Evolutionary conservation across 1,140 invertebrate species (phyloP).

Genomic region (Coelopa frigida): DNA sequence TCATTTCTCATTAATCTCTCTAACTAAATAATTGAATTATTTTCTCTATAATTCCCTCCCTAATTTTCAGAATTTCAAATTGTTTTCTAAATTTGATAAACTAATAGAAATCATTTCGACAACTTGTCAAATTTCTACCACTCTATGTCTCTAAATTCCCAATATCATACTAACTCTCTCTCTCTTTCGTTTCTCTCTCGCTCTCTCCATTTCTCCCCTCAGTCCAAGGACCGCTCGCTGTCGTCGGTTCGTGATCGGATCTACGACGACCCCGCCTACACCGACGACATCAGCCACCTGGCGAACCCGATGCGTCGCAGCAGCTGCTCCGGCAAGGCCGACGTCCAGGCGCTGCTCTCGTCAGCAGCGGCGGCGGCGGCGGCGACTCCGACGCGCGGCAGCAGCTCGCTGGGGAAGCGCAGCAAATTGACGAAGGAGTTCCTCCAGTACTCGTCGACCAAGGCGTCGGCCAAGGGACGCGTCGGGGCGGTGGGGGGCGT

Average conservation of each 20-base stretch:
- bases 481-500: conserved; percentile 10
- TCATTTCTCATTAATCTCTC: too few relatives aligned
- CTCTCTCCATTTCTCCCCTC: too few relatives aligned
- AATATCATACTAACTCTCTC: too few relatives aligned
- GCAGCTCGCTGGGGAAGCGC: conserved; percentile 30
- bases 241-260: conserved; percentile 35
- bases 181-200: too few relatives aligned
- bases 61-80: not conserved
- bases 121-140: not conserved
- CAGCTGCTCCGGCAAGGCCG: conserved; percentile 31
- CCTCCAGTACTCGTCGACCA: conserved; percentile 19
- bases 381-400: not conserved
- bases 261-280: conserved; percentile 43
- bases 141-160: not conserved
- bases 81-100: not conserved
- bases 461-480: conserved; percentile 18
- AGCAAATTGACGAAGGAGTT: conserved; percentile 35
- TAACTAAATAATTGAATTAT: too few relatives aligned
- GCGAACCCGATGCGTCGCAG: conserved; percentile 39
- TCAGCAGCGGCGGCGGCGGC: not conserved
- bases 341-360: conserved; percentile 15
- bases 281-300: conserved; percentile 42
- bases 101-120: too few relatives aligned
- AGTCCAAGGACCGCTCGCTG: conserved; percentile 35
- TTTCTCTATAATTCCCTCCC: not conserved